Evolutionary conservation across 2,797 vertebrate species (phyloP).

Genomic region (Crenuchus spilurus): DNA sequence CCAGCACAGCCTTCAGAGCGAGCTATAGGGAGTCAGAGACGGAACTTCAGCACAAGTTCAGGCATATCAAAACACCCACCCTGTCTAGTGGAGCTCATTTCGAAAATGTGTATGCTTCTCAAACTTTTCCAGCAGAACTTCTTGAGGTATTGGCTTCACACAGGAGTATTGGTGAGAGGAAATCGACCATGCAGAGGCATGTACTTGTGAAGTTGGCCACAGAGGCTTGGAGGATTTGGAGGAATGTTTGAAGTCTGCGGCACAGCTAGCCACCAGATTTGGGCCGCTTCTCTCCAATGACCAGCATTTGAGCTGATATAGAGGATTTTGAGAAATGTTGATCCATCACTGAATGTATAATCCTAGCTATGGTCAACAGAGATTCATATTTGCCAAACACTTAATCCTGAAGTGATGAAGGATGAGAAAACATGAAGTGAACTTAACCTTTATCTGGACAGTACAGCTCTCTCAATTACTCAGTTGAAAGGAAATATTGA

Average conservation of each 20-base stretch:
- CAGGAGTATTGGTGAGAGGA: slow-evolving; percentile 14
- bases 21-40: slow-evolving; percentile 18
- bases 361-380: slow-evolving; percentile 23
- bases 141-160: slow-evolving; percentile 29
- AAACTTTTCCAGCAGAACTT: slow-evolving; percentile 31
- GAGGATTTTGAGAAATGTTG: slow-evolving; percentile 40
- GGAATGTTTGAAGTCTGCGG: slow-evolving; percentile 51
- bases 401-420: slow-evolving; percentile 7
- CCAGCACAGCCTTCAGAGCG: neutral
- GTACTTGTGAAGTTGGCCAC: slow-evolving; percentile 20
- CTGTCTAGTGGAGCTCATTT: neutral
- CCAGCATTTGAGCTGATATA: slow-evolving; percentile 35
- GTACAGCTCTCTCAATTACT: neutral
- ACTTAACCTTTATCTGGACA: slow-evolving; percentile 2
- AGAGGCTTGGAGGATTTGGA: slow-evolving; percentile 46
- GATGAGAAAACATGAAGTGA: neutral
- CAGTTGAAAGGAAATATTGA: too few species aligned
- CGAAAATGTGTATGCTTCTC: slow-evolving; percentile 11
- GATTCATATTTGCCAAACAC: slow-evolving; percentile 14
- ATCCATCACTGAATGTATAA: slow-evolving; percentile 40
- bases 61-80: slow-evolving; percentile 33
- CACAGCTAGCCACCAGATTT: slow-evolving; percentile 36
- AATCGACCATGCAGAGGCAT: slow-evolving; percentile 24
- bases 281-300: slow-evolving; percentile 30
- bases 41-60: slow-evolving; percentile 25